Conservation (phyloP, 2,888 invertebrate genomes). For the Patella ulyssiponensis region DNA sequence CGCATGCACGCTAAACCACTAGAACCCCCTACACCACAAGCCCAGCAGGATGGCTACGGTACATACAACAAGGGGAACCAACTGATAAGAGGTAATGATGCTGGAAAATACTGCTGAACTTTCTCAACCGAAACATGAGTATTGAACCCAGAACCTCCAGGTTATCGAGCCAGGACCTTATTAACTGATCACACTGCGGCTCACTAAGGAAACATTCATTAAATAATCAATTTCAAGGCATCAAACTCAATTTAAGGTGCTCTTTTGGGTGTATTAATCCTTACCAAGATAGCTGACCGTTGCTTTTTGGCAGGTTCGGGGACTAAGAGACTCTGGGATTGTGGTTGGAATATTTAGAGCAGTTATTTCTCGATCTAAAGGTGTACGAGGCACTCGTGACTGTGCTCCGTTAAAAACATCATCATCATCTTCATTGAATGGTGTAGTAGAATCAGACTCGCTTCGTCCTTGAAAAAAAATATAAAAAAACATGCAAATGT, state of each 20-base stretch:
- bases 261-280: not conserved
- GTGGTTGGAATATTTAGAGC: slow-evolving; percentile 37
- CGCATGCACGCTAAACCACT: no score
- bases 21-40: no score
- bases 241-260: not conserved
- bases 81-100: no score
- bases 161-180: no score
- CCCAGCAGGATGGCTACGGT: no score
- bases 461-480: not conserved
- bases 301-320: slow-evolving; percentile 16
- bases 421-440: slow-evolving; percentile 15
- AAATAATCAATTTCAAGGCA: not conserved
- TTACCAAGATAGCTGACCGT: slow-evolving; percentile 6
- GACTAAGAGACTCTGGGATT: slow-evolving; percentile 34
- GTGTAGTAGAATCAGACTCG: not conserved
- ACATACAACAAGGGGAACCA: no score
- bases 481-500: no score
- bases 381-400: slow-evolving; percentile 12
- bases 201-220: no score
- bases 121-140: no score
- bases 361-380: slow-evolving; percentile 32
- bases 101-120: no score
- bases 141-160: no score
- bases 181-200: not conserved
- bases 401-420: slow-evolving; percentile 20